phyloP scores from a whole-genome alignment of 2,888 invertebrate species.

The Lucinisca nassula region DNA sequence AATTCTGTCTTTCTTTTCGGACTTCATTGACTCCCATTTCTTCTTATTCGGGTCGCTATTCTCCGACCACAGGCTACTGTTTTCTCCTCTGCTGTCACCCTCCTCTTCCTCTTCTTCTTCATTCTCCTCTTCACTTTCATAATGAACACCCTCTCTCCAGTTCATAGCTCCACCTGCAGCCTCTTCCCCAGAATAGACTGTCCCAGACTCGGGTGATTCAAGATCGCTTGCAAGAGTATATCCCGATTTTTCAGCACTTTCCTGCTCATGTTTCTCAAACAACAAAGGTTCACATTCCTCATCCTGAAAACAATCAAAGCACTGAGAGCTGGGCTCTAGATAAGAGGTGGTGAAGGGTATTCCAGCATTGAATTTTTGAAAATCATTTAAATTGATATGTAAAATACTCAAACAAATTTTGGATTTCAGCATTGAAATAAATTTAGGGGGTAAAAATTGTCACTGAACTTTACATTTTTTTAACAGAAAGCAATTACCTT shows the following conservation, averaged over 20 bases:
- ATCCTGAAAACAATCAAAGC: no score
- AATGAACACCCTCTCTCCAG: neutral
- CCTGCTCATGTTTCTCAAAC: neutral
- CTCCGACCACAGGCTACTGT: neutral
- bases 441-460: no score
- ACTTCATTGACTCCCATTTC: neutral
- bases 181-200: neutral
- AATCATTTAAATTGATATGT: neutral
- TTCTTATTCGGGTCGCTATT: neutral
- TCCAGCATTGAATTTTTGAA: no score
- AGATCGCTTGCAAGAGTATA: no score
- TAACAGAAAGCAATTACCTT: no score
- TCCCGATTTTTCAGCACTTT: neutral
- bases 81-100: neutral
- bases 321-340: no score
- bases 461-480: no score
- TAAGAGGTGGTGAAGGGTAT: no score
- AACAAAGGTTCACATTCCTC: neutral
- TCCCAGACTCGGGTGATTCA: neutral
- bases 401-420: neutral
- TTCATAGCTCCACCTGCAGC: neutral
- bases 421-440: no score
- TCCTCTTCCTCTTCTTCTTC: neutral
- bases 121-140: neutral
- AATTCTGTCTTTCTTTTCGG: neutral